Conservation (phyloP, 2,797 vertebrate species). For the Gadopsis bispinosus region DNA sequence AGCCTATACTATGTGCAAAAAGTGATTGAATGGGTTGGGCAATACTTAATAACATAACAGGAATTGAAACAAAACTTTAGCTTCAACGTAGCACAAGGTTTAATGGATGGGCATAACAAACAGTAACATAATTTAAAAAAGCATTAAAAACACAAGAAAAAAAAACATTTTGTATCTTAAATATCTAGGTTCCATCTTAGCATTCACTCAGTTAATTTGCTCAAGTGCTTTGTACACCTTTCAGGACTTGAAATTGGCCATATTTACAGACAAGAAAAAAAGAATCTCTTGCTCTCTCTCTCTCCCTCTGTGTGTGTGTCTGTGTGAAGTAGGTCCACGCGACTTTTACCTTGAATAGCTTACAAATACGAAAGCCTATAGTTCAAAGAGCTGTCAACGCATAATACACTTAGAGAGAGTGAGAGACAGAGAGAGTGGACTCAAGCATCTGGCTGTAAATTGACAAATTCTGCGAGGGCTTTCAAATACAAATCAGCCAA, state of each 20-base stretch:
- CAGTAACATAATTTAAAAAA: not conserved
- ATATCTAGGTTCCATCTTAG: not conserved
- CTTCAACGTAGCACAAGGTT: no score
- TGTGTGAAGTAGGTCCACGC: conserved; percentile 47
- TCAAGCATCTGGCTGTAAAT: conserved; percentile 52
- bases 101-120: no score
- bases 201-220: not conserved
- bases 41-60: no score
- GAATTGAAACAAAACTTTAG: no score
- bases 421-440: conserved; percentile 28
- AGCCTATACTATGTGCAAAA: no score
- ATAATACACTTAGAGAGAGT: conserved; percentile 41
- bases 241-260: not conserved
- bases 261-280: not conserved
- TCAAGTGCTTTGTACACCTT: not conserved
- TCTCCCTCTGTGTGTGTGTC: conserved; percentile 14
- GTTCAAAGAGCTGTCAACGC: conserved; percentile 72
- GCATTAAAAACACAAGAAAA: not conserved
- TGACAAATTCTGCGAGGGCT: conserved; percentile 57
- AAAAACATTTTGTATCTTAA: not conserved
- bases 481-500: conserved; percentile 64
- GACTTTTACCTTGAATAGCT: conserved; percentile 54
- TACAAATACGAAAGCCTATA: conserved; percentile 55
- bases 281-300: conserved; percentile 22
- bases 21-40: no score